Percentiles rank a stretch among this genome's conserved stretches.
phyloP scores from a whole-genome alignment of 2,797 vertebrate species.

The Scarus forsteni region DNA sequence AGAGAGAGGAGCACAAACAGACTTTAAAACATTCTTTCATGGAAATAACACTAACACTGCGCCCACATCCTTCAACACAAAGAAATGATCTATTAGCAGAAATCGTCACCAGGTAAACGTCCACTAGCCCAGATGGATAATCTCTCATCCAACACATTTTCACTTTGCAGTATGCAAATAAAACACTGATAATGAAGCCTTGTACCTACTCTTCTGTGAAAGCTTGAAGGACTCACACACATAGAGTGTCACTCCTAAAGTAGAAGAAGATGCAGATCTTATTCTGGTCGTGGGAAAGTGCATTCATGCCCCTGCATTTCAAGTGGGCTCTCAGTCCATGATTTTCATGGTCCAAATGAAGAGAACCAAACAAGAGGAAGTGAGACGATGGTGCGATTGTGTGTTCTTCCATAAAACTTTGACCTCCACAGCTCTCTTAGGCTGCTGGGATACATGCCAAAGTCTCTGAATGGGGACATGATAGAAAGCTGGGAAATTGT shows the following conservation, averaged over 20 bases:
- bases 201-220: conserved; percentile 9
- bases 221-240: background rate
- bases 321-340: background rate
- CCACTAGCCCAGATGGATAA: too few relatives aligned
- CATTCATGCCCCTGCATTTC: background rate
- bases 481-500: background rate
- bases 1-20: background rate
- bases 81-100: background rate
- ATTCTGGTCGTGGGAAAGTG: conserved; percentile 8
- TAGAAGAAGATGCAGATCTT: background rate
- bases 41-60: too few relatives aligned
- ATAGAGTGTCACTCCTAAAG: background rate
- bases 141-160: conserved; percentile 7
- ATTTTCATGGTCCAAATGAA: background rate
- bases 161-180: conserved; percentile 9
- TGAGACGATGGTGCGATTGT: background rate
- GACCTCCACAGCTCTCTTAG: background rate
- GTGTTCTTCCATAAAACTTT: background rate
- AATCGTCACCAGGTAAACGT: background rate
- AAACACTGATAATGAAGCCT: too few relatives aligned
- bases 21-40: background rate
- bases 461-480: background rate
- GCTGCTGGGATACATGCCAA: background rate
- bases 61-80: too few relatives aligned
- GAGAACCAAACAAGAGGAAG: background rate